Evolutionary conservation across 1,140 invertebrate genomes (phyloP).

Genomic region (Wasmannia auropunctata): DNA sequence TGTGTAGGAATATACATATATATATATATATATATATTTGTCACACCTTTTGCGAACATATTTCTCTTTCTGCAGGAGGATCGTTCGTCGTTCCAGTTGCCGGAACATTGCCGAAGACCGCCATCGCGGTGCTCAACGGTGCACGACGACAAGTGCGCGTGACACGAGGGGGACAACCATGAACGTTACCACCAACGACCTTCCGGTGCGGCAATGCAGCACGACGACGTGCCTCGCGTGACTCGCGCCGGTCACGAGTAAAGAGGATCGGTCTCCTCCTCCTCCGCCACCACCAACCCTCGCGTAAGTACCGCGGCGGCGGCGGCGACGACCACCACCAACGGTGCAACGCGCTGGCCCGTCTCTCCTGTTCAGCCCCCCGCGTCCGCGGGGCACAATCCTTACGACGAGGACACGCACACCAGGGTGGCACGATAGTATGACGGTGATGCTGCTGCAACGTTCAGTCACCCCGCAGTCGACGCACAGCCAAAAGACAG

Average conservation of each 20-base stretch:
- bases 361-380: constrained; percentile 29
- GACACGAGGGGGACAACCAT: background rate
- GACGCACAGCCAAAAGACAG: constrained; percentile 83
- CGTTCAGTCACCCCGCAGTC: constrained; percentile 84
- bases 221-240: constrained; percentile 63
- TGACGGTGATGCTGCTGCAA: constrained; percentile 86
- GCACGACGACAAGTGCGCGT: constrained; percentile 1
- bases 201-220: constrained; percentile 10
- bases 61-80: background rate
- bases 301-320: background rate
- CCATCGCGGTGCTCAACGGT: background rate
- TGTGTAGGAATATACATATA: background rate
- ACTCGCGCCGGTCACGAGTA: constrained; percentile 54
- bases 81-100: background rate
- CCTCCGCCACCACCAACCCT: background rate
- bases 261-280: constrained; percentile 16
- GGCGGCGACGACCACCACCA: background rate
- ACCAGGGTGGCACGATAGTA: constrained; percentile 82
- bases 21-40: background rate
- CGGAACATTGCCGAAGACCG: background rate
- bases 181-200: constrained; percentile 26
- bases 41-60: background rate
- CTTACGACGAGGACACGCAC: constrained; percentile 72
- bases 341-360: constrained; percentile 33
- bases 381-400: constrained; percentile 48